Evolutionary conservation across 2,113 vertebrate genomes (phyloP).

Genomic region (Numida meleagris): DNA sequence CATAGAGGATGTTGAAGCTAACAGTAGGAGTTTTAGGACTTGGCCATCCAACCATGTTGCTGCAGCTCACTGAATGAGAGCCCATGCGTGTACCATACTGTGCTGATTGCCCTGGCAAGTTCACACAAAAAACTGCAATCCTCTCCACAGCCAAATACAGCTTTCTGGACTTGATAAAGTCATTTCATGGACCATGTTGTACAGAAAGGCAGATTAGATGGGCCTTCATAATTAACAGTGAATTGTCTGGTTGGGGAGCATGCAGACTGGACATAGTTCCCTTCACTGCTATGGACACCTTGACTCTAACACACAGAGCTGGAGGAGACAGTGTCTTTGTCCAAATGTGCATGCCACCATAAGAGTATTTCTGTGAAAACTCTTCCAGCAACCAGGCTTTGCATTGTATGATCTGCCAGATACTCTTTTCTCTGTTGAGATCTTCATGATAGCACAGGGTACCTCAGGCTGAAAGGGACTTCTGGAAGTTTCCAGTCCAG

Average conservation of each 20-base stretch:
- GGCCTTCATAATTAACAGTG: too few relatives aligned
- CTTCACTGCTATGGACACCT: background rate
- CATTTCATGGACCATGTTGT: background rate
- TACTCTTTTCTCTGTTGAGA: background rate
- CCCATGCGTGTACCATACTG: background rate
- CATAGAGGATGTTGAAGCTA: background rate
- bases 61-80: background rate
- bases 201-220: background rate
- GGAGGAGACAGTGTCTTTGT: background rate
- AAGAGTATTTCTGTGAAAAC: background rate
- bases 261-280: background rate
- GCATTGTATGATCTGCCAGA: background rate
- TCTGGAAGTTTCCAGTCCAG: background rate
- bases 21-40: background rate
- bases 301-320: background rate
- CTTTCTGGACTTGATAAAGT: background rate
- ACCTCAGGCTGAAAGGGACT: background rate
- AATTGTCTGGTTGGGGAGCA: background rate
- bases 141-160: background rate
- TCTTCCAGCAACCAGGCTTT: background rate
- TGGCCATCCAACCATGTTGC: background rate
- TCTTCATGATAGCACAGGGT: background rate
- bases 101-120: background rate
- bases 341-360: background rate
- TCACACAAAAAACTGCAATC: background rate